Base-by-base conservation (phyloP, 2,888 invertebrate genomes). In the Aelia acuminata region DNA sequence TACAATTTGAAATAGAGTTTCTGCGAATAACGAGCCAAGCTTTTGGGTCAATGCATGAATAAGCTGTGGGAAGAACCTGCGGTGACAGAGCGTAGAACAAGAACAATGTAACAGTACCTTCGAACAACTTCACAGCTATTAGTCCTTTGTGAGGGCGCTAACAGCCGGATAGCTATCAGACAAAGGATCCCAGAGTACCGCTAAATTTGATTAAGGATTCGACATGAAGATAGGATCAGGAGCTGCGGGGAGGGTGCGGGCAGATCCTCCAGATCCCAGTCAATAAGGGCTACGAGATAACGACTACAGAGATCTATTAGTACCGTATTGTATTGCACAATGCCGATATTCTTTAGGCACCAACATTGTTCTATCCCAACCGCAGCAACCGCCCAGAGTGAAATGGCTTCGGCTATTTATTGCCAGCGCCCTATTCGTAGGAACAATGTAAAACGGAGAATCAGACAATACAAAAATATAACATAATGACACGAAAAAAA, bases 121-220 rank as follows among this genome's bases (percentile, higher is more conserved):
- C 35, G 35, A 70, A 35, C 35, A 20, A 70, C 80, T 80, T 80
- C 43, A 47, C 80, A 80, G 80, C 43, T 39, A 80, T 80, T 80
- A 47, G 80, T n/a, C 80, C 80, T 80, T 80, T 80, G 80, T 80
- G 10, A 80, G 35, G 63, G 18, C 8, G n/a, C 43, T 80, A 43
- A 43, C 43, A 80, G 80, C 80, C 39, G 80, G 43, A 80, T n/a
- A 43, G 39, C 13, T 39, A 80, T n/a, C n/a, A 80, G 43, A 80
- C 80, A 80, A 80, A 80, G 80, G 80, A 4, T n/a, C 3, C 80
- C 43, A 80, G n/a, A 43, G 80, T 39, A 80, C 43, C 80, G 80
- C 80, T 80, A 80, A 80, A 80, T 80, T 39, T 47, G 80, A 80
- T 80, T 47, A 80, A 43, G 80, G 80, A 47, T 43, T 39, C n/a